Base-by-base conservation (phyloP, 1,140 invertebrate species). In the Chrysoperla carnea region DNA sequence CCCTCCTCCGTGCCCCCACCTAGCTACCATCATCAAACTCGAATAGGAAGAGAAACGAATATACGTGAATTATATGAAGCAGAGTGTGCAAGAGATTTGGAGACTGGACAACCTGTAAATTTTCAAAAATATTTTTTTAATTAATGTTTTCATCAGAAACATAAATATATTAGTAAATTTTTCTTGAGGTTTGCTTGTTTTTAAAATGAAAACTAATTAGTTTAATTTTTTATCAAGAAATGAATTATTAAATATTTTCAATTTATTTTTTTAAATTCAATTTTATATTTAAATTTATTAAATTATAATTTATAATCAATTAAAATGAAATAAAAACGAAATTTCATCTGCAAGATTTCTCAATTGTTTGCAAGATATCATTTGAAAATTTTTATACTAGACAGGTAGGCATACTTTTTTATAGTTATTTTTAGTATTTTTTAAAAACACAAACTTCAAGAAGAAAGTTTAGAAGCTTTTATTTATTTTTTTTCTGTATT, bases 61-160 rank as follows among this genome's bases (percentile, higher is more conserved):
- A 40, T 58, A 40, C 38, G 49, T 40, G 51, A 57, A 47, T 45
- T 60, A 14, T 52, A 59, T 43, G 39, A 50, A 35, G 57, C 57
- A 49, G 57, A 60, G 46, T 47, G 46, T 48, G 46, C 41, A 40
- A 53, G 47, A 43, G 46, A 53, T 49, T 23, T 23, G 17, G 45
- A 49, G 29, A 27, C 44, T 43, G 39, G 42, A 15, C 48, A 36
- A 44, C 46, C 46, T 43, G 50, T 52, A 47, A 50, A 36, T 50
- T 9, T 12, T 36, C 31, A 31, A 33, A 12, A 13, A 31, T 28
- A 35, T 13, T 35, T 35, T 35, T n/a, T 35, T n/a, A 2, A 35
- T 35, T n/a, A n/a, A 35, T 35, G 12, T 35, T n/a, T 35, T n/a
- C 12, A 35, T 35, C 13, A 42, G 11, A 29, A 31, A 14, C 17